A percentile compares a stretch with the other conserved stretches of the same genome.
Conservation (phyloP, 2,888 invertebrate genomes). For the Lasioglossum figueresi region DNA sequence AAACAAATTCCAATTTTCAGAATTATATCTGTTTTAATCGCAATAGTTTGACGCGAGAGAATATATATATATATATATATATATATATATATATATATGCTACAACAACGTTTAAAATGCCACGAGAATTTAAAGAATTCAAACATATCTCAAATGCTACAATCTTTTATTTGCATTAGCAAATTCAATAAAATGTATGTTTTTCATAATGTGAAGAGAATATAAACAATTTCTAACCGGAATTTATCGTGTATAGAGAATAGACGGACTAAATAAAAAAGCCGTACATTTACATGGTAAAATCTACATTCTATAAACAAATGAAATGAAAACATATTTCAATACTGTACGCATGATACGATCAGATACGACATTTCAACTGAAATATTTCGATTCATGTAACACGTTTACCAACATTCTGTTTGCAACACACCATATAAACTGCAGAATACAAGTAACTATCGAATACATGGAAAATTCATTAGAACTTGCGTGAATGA, state of each 20-base stretch:
- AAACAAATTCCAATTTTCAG: neutral
- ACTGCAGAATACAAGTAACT: neutral
- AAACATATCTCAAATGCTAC: neutral
- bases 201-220: neutral
- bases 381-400: neutral
- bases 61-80: too few relatives aligned
- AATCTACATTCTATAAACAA: neutral
- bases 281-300: too few relatives aligned
- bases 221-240: neutral
- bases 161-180: neutral
- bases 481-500: neutral
- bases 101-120: too few relatives aligned
- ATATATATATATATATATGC: too few relatives aligned
- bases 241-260: neutral
- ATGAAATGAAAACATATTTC: neutral
- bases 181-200: neutral
- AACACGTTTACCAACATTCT: slow-evolving; percentile 9
- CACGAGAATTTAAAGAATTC: too few relatives aligned
- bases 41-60: too few relatives aligned
- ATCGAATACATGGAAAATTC: neutral
- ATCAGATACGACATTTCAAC: slow-evolving; percentile 1
- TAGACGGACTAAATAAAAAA: neutral
- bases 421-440: neutral
- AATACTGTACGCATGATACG: neutral
- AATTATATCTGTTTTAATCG: neutral